Base-by-base conservation (phyloP, 2,113 vertebrate species). In the Leptosomus discolor region DNA sequence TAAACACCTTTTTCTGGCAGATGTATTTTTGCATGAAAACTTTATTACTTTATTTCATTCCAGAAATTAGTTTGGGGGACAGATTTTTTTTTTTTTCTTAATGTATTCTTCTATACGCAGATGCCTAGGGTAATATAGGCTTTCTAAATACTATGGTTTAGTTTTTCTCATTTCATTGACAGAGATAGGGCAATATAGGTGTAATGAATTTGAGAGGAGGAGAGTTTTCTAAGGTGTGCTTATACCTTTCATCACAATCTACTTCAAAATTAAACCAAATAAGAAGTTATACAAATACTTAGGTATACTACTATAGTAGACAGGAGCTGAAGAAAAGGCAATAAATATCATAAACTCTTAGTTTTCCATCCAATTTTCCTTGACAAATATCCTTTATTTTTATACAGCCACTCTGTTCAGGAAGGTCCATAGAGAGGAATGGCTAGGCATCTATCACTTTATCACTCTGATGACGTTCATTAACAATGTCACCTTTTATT, bases 401-500 rank as follows among this genome's bases (percentile, higher is more conserved):
- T 12, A 2, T 22, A 41, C 20, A 85, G 12, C 43, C 26, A 51
- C 34, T 78, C 22, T 80, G 16, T 37, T 70, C 39, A 84, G 85
- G 24, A 86, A 77, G 78, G 76, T 74, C 91, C 78, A 43, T 7
- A 48, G 76, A 54, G 58, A 87, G 83, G 60, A 84, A 91, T 73
- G 64, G 51, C 48, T 56, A 56, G 19, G 68, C 17, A 0, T 87
- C 65, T 51, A 29, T 93, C 92, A 71, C 65, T 95, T 91, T 82
- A 87, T 92, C 81, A 73, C 77, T 70, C 68, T 61, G 88, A 92
- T 0, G 24, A 70, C 27, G 85, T 91, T 95, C 22, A 0, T 97
- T 96, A 96, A 71, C 76, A 94, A 87, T 91, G 89, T 95, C 94
- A 94, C 95, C 73, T 97, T 94, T 85, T 69, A 88, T 91, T 97